A percentile compares a stretch with the other conserved stretches of the same genome.
Conservation (phyloP, 2,888 invertebrate species). For the Trisateles emortualis region DNA sequence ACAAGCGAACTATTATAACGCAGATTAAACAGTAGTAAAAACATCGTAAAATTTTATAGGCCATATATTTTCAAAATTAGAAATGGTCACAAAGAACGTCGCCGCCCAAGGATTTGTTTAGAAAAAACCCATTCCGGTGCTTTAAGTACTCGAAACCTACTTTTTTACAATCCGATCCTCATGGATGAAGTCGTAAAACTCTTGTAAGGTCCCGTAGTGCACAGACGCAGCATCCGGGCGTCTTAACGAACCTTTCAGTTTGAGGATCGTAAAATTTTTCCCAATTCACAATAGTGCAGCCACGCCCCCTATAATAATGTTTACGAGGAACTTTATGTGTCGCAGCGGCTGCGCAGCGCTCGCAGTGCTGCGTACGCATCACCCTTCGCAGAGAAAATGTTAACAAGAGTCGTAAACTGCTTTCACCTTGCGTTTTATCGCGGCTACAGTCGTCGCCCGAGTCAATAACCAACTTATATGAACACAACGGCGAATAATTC, state of each 20-base stretch:
- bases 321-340: slow-evolving; percentile 67
- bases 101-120: slow-evolving; percentile 67
- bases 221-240: slow-evolving; percentile 57
- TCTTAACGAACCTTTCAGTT: slow-evolving; percentile 71
- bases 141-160: slow-evolving; percentile 66
- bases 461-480: slow-evolving; percentile 38
- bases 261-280: slow-evolving; percentile 67
- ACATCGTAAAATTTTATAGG: slow-evolving; percentile 79
- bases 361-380: slow-evolving; percentile 34
- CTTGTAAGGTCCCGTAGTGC: slow-evolving; percentile 56
- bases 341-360: slow-evolving; percentile 42
- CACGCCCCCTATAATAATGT: slow-evolving; percentile 57
- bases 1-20: slow-evolving; percentile 67
- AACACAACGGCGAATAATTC: slow-evolving; percentile 34
- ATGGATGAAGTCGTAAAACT: slow-evolving; percentile 79
- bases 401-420: slow-evolving; percentile 56
- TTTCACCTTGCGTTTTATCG: slow-evolving; percentile 46
- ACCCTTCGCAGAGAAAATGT: slow-evolving; percentile 53
- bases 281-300: slow-evolving; percentile 57
- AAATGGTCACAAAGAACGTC: slow-evolving; percentile 73
- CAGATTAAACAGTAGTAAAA: slow-evolving; percentile 85
- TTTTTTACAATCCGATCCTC: slow-evolving; percentile 66
- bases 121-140: slow-evolving; percentile 67
- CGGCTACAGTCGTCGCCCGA: slow-evolving; percentile 29
- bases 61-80: slow-evolving; percentile 77